Base-by-base conservation (phyloP, 2,113 vertebrate species). In the human region DNA sequence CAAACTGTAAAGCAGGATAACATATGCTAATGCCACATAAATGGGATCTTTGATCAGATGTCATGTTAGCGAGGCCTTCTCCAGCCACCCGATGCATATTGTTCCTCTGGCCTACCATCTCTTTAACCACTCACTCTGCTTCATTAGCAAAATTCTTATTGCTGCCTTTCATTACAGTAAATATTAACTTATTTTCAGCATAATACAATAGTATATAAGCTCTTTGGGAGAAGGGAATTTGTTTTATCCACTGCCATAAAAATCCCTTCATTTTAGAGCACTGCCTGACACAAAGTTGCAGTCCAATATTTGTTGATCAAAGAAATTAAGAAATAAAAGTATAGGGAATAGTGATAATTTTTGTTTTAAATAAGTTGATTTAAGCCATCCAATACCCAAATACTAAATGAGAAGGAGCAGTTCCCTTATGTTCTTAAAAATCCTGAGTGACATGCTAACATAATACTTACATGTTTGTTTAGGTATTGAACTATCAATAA, bases 261-360 rank as follows among this genome's bases (percentile, higher is more conserved):
- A 94, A 86, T 27, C 17, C 0, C 35, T 83, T 90, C 38, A 73
- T 82, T 78, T 92, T 87, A 89, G 3, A 90, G 22, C 16, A 16
- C 11, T 81, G n/a, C 35, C 32, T 93, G 30, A 94, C 22, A 84
- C 82, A 90, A 32, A 95, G 52, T 55, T 88, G 30, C 40, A 64
- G 9, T 90, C 66, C 35, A 94, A 70, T 89, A 93, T 40, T 92
- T 90, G 25, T 80, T 83, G 27, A 88, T 50, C 79, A 70, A 94
- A 95, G 18, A 89, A 89, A 66, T 52, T 20, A 92, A 80, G 68
- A 79, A 61, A 72, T 80, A 75, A 76, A 27, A 8, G 78, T 82
- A 0, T 75, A 50, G 16, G 16, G 38, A 88, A 81, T 27, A 22
- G 18, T 64, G n/a, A 38, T 59, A 25, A 55, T 8, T 20, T 90